Evolutionary conservation across 2,113 vertebrate species (phyloP).

Genomic region (Upupa epops): DNA sequence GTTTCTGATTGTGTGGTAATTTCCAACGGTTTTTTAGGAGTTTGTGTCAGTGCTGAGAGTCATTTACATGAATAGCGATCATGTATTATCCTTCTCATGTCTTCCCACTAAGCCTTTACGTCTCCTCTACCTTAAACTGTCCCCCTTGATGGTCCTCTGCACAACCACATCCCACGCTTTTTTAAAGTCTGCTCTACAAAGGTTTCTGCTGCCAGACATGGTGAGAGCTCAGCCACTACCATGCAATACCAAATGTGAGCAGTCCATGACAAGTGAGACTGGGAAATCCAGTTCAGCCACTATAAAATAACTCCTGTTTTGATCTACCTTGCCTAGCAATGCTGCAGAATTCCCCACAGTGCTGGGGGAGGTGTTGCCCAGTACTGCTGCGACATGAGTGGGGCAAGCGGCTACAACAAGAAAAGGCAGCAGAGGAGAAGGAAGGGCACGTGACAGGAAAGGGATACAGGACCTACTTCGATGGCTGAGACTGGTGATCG

Average conservation of each 20-base stretch:
- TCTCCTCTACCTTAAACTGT: conserved; percentile 16
- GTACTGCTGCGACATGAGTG: background rate
- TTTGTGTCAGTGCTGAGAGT: conserved; percentile 40
- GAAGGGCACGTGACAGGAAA: background rate
- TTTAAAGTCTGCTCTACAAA: conserved; percentile 20
- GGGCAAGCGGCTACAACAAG: background rate
- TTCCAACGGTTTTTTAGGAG: conserved; percentile 40
- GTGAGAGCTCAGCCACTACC: conserved; percentile 5
- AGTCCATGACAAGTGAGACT: background rate
- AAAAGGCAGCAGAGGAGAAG: background rate
- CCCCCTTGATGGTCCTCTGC: background rate
- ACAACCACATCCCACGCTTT: background rate
- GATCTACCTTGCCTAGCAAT: background rate
- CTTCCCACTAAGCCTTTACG: conserved; percentile 10
- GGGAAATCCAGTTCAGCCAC: background rate
- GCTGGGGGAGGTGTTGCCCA: background rate
- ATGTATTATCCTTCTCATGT: conserved; percentile 34
- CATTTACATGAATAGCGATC: conserved; percentile 55
- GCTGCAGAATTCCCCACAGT: background rate
- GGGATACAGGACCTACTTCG: conserved; percentile 80
- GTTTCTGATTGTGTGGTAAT: conserved; percentile 53
- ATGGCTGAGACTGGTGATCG: conserved; percentile 79
- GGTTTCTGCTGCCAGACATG: background rate
- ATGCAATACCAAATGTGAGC: conserved; percentile 7
- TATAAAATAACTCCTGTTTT: background rate